Evolutionary conservation across 2,888 invertebrate genomes (phyloP).

Genomic region (Drosophila mimetica): DNA sequence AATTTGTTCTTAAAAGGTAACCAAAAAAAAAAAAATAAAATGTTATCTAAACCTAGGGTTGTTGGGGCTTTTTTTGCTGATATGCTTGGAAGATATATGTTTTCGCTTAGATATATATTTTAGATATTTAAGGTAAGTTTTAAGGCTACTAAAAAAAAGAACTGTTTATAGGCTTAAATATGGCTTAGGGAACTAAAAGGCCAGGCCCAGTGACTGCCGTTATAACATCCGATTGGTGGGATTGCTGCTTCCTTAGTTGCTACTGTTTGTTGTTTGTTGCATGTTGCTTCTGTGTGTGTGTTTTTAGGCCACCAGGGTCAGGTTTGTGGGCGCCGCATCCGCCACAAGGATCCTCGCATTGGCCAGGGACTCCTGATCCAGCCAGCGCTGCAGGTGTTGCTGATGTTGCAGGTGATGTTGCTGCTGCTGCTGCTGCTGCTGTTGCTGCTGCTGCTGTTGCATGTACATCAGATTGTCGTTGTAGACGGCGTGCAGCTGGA

Average conservation of each 20-base stretch:
- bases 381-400: conserved; percentile 86
- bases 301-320: conserved; percentile 64
- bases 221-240: conserved; percentile 34
- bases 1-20: conserved; percentile 62
- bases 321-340: conserved; percentile 50
- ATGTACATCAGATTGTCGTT: conserved; percentile 84
- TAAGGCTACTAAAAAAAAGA: conserved; percentile 31
- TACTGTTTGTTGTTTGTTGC: background rate
- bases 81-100: conserved; percentile 58
- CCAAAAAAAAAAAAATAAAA: conserved; percentile 46
- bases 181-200: conserved; percentile 38
- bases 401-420: conserved; percentile 66
- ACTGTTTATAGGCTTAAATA: conserved; percentile 24
- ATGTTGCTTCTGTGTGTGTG: background rate
- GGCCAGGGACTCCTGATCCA: conserved; percentile 85
- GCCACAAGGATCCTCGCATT: conserved; percentile 33
- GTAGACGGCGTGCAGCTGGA: conserved; percentile 86
- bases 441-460: conserved; percentile 46
- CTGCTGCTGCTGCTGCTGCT: conserved; percentile 77
- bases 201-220: conserved; percentile 45
- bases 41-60: conserved; percentile 17
- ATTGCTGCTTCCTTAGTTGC: conserved; percentile 13
- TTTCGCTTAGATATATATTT: conserved; percentile 12
- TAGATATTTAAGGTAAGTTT: conserved; percentile 24
- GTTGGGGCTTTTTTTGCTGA: conserved; percentile 43